Base-by-base conservation (phyloP, 1,140 invertebrate genomes). In the Aphis gossypii region DNA sequence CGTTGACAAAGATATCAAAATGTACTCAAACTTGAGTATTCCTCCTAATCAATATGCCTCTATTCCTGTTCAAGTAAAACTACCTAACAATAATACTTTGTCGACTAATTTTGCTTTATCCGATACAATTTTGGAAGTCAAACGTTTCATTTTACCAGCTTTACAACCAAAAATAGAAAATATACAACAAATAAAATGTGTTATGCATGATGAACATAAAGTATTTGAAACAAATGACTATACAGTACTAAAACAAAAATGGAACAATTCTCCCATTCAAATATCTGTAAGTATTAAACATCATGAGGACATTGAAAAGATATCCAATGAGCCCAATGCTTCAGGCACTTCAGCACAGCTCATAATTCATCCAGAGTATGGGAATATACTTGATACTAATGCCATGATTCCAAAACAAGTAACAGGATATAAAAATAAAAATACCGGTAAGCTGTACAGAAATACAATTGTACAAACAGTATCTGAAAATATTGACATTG, bases 111-210 rank as follows among this genome's bases (percentile, higher is more conserved):
- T 92, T 38, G 56, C 46, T 25, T 46, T 48, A 9, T 92, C 60
- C 9, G 68, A 92, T 92, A 82, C 90, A 83, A 92, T 92, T 83
- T 92, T 92, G 20, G 76, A 92, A 38, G 90, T 92, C 4, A 92
- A 92, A 82, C n/a, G 41, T 38, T 83, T 35, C 14, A 92, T 92
- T 48, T 92, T 92, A 48, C 44, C 21, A 21, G 25, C 21, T 14
- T 92, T 92, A 83, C 41, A 76, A 83, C 41, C 60, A 76, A 82
- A 92, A 48, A 83, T 92, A 23, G 20, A 76, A 38, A 92, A 92
- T 51, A 83, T 83, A 21, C 90, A 92, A 48, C 90, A 92, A 92
- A 92, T 92, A 83, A 48, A 48, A 82, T 92, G 90, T 51, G 3
- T 92, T 48, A 25, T 83, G 20, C 46, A 41, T 7, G 30, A 51